These are phyloP conservation scores for Gibbula magus DNA, from an alignment of 2,888 invertebrate genomes.

Conservation along the genomic window DNA sequence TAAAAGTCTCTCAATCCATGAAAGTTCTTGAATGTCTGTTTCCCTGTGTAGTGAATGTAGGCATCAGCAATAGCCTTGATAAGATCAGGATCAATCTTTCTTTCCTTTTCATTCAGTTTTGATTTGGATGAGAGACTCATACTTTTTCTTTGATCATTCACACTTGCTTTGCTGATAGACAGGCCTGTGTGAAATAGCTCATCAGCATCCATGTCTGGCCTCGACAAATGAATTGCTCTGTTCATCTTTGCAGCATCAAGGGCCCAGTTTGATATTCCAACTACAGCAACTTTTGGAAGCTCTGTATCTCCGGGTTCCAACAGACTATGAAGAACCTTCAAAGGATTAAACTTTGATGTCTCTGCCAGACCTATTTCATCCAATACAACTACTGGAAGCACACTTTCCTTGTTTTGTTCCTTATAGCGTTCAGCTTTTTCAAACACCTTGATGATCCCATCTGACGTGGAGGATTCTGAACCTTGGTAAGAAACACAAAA, in stretches of 20 bases:
- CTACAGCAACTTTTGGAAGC: slow-evolving; percentile 59
- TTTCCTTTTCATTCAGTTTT: slow-evolving; percentile 6
- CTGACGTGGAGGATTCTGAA: slow-evolving; percentile 61
- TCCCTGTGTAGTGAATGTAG: slow-evolving; percentile 28
- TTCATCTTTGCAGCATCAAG: slow-evolving; percentile 69
- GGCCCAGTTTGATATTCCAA: slow-evolving; percentile 62
- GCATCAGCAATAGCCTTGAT: slow-evolving; percentile 30
- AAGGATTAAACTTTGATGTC: slow-evolving; percentile 58
- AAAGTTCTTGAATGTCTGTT: slow-evolving; percentile 33
- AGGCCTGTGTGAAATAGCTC: slow-evolving; percentile 52
- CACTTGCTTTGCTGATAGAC: slow-evolving; percentile 49
- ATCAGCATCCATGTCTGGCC: slow-evolving; percentile 56
- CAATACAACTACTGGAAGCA: slow-evolving; percentile 58
- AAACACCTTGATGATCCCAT: slow-evolving; percentile 61
- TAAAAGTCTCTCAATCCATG: slow-evolving; percentile 36
- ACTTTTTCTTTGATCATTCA: neutral
- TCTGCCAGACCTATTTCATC: slow-evolving; percentile 67
- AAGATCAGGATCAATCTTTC: neutral
- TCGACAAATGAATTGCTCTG: slow-evolving; percentile 59
- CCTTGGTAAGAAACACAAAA: slow-evolving; percentile 60
- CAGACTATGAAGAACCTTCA: slow-evolving; percentile 60
- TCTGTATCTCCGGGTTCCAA: slow-evolving; percentile 52
- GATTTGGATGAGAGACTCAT: slow-evolving; percentile 12
- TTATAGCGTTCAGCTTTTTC: slow-evolving; percentile 56
- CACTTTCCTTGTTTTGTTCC: slow-evolving; percentile 42